Conservation (phyloP, 2,888 invertebrate species). For the Dryococelus australis region DNA sequence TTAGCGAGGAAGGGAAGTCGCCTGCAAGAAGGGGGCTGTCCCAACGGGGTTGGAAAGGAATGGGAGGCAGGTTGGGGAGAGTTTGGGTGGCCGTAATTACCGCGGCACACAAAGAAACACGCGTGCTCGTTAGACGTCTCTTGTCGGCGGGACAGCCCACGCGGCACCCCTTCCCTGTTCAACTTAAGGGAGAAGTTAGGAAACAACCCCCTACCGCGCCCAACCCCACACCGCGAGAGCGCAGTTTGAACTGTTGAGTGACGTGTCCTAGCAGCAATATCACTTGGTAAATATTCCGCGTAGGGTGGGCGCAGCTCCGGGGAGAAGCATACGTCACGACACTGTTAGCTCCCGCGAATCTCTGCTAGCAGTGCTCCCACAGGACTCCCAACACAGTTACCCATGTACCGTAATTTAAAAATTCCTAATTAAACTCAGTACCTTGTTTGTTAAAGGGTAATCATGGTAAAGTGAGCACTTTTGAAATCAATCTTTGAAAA, state of each 20-base stretch:
- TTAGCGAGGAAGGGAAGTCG: too few species aligned
- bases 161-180: not conserved
- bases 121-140: conserved; percentile 12
- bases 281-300: not conserved
- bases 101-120: not conserved
- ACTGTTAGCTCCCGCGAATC: too few species aligned
- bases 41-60: not conserved
- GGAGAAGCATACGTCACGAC: too few species aligned
- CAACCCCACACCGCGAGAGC: not conserved
- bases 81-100: not conserved
- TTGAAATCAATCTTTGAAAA: too few species aligned
- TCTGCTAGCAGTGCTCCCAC: too few species aligned
- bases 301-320: too few species aligned
- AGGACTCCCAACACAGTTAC: too few species aligned
- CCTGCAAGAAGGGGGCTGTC: too few species aligned
- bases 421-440: too few species aligned
- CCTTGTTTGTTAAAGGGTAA: too few species aligned
- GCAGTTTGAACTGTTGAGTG: not conserved
- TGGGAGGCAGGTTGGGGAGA: not conserved
- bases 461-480: too few species aligned
- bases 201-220: not conserved
- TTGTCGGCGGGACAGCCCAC: not conserved
- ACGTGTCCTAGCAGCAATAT: not conserved
- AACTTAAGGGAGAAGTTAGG: not conserved
- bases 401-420: too few species aligned